Evolutionary conservation across 35 echinoderm and acorn worm species (phyloP).

Genomic region (Eucidaris tribuloides): DNA sequence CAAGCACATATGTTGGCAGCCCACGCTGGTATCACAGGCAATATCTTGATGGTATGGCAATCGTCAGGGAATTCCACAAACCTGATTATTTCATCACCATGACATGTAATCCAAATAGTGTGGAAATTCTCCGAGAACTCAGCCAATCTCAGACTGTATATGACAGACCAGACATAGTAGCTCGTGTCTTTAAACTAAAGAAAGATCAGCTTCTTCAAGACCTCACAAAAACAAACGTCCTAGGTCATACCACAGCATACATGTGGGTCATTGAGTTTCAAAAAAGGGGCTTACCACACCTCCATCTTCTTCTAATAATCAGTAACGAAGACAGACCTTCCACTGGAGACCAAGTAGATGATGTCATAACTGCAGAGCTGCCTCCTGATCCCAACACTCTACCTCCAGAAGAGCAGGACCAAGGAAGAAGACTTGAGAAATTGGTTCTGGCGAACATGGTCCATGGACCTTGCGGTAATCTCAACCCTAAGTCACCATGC

Average conservation of each 20-base stretch:
- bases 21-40: not conserved
- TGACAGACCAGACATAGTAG: constrained; percentile 33
- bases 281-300: constrained; percentile 19
- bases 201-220: not conserved
- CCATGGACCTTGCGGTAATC: constrained; percentile 35
- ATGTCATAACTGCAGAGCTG: not conserved
- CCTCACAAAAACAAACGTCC: not conserved
- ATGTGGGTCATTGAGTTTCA: constrained; percentile 8
- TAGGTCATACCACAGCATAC: not conserved
- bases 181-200: constrained; percentile 7
- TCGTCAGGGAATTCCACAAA: constrained; percentile 1
- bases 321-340: not conserved
- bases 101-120: constrained; percentile 42
- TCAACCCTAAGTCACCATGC: constrained; percentile 10
- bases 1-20: not conserved
- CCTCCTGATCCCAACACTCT: not conserved
- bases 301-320: not conserved
- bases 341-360: not conserved
- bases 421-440: not conserved
- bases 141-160: not conserved
- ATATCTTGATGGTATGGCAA: constrained; percentile 43
- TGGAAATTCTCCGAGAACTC: not conserved
- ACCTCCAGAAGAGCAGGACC: not conserved
- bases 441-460: not conserved
- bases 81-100: constrained; percentile 39